phyloP scores from a whole-genome alignment of 2,888 invertebrate genomes.

The Lepas anatifera region DNA sequence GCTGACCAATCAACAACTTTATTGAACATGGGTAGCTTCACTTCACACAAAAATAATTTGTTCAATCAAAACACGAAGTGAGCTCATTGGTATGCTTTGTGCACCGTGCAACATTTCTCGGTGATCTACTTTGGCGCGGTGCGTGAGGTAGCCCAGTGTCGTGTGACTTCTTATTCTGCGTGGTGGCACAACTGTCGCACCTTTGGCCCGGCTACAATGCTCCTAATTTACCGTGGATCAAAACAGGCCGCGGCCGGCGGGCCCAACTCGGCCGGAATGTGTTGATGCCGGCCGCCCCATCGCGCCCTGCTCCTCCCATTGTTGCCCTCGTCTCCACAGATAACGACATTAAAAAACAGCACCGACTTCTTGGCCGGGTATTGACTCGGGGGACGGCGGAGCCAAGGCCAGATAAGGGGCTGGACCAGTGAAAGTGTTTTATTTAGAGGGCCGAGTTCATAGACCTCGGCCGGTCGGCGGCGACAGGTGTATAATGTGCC shows the following conservation, averaged over 20 bases:
- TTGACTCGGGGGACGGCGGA: neutral
- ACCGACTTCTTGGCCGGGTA: neutral
- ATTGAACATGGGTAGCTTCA: no score
- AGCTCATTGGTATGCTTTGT: no score
- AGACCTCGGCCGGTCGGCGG: neutral
- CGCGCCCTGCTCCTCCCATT: neutral
- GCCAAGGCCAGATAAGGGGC: neutral
- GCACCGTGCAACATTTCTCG: no score
- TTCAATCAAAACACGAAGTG: no score
- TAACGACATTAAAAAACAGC: neutral
- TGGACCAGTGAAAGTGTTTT: neutral
- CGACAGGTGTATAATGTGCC: neutral
- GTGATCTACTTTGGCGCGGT: no score
- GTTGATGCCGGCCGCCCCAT: neutral
- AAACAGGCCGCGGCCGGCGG: neutral
- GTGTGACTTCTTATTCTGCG: no score
- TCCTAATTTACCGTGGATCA: neutral
- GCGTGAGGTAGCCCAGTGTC: no score
- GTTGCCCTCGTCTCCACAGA: neutral
- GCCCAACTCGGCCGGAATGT: neutral
- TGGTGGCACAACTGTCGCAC: no score
- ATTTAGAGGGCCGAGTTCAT: neutral
- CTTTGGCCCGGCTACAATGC: neutral
- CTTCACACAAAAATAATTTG: no score
- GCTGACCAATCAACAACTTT: no score